A percentile compares a stretch with the other conserved stretches of the same genome.
phyloP scores from a whole-genome alignment of 2,797 vertebrate species.

The Rhynchotus rufescens region DNA sequence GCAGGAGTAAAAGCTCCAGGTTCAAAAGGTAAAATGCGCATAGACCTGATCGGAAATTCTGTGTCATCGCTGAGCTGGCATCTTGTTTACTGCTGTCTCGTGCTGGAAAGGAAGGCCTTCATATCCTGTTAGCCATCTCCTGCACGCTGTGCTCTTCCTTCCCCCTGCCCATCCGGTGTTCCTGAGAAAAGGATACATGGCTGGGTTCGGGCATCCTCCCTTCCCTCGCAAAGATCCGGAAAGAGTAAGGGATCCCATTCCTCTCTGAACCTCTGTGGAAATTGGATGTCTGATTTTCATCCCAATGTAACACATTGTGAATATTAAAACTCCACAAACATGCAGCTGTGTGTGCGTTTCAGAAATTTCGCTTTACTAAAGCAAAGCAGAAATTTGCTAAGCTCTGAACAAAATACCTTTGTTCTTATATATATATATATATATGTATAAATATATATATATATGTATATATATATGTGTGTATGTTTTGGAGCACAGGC shows the following conservation, averaged over 20 bases:
- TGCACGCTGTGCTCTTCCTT: not conserved
- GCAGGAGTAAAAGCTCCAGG: not conserved
- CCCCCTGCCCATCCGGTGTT: not conserved
- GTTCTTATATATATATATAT: not conserved
- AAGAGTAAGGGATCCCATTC: not conserved
- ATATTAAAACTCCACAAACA: slow-evolving; percentile 18
- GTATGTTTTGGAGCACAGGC: not conserved
- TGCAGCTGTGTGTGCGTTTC: not conserved
- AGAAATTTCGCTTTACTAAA: not conserved
- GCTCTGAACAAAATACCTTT: not conserved
- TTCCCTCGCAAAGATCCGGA: not conserved
- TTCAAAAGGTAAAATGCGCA: not conserved
- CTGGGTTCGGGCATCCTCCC: not conserved
- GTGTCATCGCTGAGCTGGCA: not conserved
- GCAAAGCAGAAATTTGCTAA: not conserved
- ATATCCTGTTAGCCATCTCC: not conserved
- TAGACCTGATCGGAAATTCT: not conserved
- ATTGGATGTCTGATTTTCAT: not conserved
- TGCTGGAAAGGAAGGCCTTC: not conserved
- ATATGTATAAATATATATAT: no score
- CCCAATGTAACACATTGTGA: not conserved
- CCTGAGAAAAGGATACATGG: not conserved
- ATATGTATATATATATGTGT: no score
- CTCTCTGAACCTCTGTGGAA: not conserved
- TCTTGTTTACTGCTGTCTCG: not conserved